Percentiles rank a stretch among this genome's conserved stretches.
Evolutionary conservation across 2,797 vertebrate species (phyloP).

Genomic region (Enoplosus armatus): DNA sequence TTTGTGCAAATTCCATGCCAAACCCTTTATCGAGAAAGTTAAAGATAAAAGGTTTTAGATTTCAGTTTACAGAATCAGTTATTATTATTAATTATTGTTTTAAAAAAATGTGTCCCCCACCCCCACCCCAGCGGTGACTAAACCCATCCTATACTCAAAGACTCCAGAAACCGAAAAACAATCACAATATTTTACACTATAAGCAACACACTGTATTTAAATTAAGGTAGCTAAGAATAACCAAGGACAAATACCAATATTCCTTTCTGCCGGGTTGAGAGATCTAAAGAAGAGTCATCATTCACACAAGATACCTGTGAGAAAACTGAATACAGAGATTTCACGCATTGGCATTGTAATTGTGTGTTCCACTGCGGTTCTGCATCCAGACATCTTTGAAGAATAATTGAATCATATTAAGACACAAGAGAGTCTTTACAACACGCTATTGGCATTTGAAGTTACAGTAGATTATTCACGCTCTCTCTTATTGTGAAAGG

Average conservation of each 20-base stretch:
- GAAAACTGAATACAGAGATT: slow-evolving; percentile 12
- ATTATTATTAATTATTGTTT: neutral
- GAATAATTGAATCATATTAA: slow-evolving; percentile 46
- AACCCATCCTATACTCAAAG: too few species aligned
- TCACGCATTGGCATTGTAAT: slow-evolving; percentile 23
- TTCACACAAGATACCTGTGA: neutral
- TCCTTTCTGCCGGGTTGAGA: neutral
- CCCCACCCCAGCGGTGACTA: too few species aligned
- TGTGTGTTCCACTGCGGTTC: slow-evolving; percentile 20
- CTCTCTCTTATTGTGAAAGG: slow-evolving; percentile 25
- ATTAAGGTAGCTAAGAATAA: too few species aligned
- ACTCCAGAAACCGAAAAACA: too few species aligned
- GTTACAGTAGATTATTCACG: slow-evolving; percentile 27
- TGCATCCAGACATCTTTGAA: slow-evolving; percentile 27
- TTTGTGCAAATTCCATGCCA: neutral
- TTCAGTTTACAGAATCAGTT: neutral
- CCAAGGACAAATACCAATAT: too few species aligned
- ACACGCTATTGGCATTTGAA: slow-evolving; percentile 25
- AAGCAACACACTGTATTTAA: too few species aligned
- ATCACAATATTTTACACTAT: too few species aligned
- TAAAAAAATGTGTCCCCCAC: too few species aligned
- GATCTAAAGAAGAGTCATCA: neutral
- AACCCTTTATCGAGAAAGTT: neutral
- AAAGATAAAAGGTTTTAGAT: neutral
- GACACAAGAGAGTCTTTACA: slow-evolving; percentile 23